Conservation (phyloP, 2,113 vertebrate genomes). For the Phrynocephalus versicolor region DNA sequence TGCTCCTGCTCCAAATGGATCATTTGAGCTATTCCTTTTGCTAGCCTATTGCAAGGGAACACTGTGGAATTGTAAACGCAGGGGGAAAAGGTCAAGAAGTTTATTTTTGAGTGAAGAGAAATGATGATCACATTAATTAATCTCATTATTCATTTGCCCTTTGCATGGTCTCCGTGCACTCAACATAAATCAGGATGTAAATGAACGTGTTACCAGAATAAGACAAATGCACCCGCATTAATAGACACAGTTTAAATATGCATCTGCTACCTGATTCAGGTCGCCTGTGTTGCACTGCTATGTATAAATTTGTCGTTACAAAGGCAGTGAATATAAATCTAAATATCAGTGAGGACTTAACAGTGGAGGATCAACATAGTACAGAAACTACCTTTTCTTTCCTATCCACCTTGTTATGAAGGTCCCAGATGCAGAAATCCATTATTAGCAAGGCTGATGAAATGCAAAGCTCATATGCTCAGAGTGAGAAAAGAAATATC, state of each 20-base stretch:
- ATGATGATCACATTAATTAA: slow-evolving; percentile 19
- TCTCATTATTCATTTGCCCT: slow-evolving; percentile 34
- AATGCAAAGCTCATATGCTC: not conserved
- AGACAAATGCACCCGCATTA: slow-evolving; percentile 15
- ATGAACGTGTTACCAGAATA: slow-evolving; percentile 7
- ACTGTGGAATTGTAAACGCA: not conserved
- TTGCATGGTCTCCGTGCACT: not conserved
- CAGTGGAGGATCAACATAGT: not conserved
- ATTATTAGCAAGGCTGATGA: not conserved
- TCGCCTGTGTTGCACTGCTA: not conserved
- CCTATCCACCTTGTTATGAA: not conserved
- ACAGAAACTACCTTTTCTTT: not conserved
- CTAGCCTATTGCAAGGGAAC: not conserved
- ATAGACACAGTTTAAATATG: slow-evolving; percentile 10
- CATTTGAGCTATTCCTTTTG: no score
- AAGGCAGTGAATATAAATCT: not conserved
- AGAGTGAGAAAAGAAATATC: not conserved
- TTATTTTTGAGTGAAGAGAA: slow-evolving; percentile 25
- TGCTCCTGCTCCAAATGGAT: no score
- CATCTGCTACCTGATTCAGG: not conserved
- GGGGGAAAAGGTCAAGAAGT: slow-evolving; percentile 25
- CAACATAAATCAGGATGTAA: slow-evolving; percentile 20
- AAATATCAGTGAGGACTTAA: not conserved
- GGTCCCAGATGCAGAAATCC: not conserved
- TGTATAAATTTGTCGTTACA: not conserved